phyloP scores from a whole-genome alignment of 2,113 vertebrate species.

The Plecotus auritus region DNA sequence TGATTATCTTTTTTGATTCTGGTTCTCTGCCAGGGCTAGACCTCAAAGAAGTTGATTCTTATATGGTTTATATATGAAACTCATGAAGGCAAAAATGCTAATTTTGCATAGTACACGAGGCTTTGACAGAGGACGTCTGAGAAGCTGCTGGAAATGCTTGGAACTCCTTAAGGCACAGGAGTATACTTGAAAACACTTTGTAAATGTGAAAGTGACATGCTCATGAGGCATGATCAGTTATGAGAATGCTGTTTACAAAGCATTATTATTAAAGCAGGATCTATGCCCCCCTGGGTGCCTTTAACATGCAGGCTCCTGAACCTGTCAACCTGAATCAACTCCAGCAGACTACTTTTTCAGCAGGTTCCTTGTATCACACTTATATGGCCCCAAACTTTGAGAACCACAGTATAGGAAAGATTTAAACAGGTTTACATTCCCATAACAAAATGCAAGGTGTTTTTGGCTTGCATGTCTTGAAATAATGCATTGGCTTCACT shows the following conservation, averaged over 20 bases:
- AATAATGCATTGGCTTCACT: neutral
- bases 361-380: neutral
- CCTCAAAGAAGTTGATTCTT: neutral
- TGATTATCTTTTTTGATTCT: neutral
- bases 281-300: neutral
- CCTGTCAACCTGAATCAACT: neutral
- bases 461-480: neutral
- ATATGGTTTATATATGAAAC: neutral
- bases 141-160: neutral
- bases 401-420: neutral
- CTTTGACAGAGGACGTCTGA: neutral
- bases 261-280: neutral
- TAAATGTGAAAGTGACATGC: neutral
- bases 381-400: neutral
- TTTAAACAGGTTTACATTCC: neutral
- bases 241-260: neutral
- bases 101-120: rapidly evolving
- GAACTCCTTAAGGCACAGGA: neutral
- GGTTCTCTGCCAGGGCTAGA: neutral
- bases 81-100: neutral
- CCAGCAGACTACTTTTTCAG: neutral
- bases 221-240: neutral
- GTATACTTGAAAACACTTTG: neutral
- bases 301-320: neutral
- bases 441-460: neutral